Evolutionary conservation across 2,888 invertebrate genomes (phyloP), one percentile per base, ranked within the genome.

Genomic region (Ischnura elegans): DNA sequence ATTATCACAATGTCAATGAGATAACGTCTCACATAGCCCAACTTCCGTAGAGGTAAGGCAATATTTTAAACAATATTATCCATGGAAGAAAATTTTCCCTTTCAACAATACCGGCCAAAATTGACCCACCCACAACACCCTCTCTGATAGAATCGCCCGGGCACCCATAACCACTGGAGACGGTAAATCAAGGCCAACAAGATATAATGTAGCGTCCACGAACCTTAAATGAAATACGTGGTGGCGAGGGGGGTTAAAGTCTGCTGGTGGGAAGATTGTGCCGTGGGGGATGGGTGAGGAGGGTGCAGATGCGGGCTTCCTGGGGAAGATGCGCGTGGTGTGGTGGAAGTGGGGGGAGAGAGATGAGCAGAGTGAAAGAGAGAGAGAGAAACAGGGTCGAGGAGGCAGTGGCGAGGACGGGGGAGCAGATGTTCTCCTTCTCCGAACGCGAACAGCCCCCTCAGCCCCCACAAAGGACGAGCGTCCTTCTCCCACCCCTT

Each of bases 351-450:
- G 16, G 55, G 21, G 55, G 21, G 19, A 21, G 3, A 3, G 55
- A 21, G 55, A 61, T 61, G 61, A 61, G 19, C 21, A 25, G 61
- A 61, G 61, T 25, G 61, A 61, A 25, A 51, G 51, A 51, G 51
- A 55, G 55, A 55, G 21, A 61, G 61, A 61, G 61, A 61, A 61
- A 61, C 61, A 61, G 61, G 61, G 61, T 61, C 61, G 61, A 61
- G 61, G 25, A 61, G 51, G 76, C 76, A 76, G 76, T 10, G 8
- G 76, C 36, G 10, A 76, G 66, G 66, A 25, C 29, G 66, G 66
- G 36, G 66, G 29, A 76, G 66, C 66, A 76, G 66, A 76, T 76
- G 66, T 76, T 76, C 66, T 10, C 10, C 66, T 76, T 6, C 29
- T 36, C 29, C 21, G 5, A 10, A 2, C 0, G 66, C 66, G 29